Base-by-base conservation (phyloP, 2,888 invertebrate genomes). In the Synanthedon vespiformis region DNA sequence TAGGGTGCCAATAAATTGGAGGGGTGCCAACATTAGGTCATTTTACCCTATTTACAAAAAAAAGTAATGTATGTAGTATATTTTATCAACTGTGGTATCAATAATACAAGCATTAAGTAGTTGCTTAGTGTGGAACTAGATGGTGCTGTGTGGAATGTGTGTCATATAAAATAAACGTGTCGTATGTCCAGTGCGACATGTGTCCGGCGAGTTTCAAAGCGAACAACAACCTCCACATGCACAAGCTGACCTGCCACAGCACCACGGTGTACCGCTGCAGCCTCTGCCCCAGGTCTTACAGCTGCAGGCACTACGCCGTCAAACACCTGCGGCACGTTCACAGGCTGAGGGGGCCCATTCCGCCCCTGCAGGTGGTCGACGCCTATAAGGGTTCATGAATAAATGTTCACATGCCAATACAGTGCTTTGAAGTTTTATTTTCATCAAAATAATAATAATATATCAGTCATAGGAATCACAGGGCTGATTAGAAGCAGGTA, bases 201-300 rank as follows among this genome's bases (percentile, higher is more conserved):
- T 82, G 81, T 48, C 70, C 76, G 0, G 71, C 79, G 0, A 56
- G 61, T 3, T 82, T 80, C 61, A 80, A 79, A 44, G 64, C 72
- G 0, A 68, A 65, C 64, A 77, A 78, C 62, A 66, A 68, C 0
- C 56, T 82, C 0, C 75, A 74, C 53, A 70, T 68, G 67, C 81
- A 82, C 68, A 70, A 66, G 14, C 53, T 56, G 5, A 56, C 57
- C 8, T 70, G 73, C 40, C 81, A 81, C 63, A 68, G 70, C 52
- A 1, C 51, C 60, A 40, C 67, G 64, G 44, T 50, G 4, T 56
- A 53, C 52, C 52, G 49, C 34, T 65, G 67, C 50, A 34, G 50
- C 10, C 11, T 59, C 22, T 65, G 64, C 51, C 40, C 57, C 0
- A 60, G 72, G 0, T 57, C 61, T 0, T 79, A 68, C 61, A 62